Conservation (phyloP, 2,113 vertebrate genomes). For the Numenius arquata region DNA sequence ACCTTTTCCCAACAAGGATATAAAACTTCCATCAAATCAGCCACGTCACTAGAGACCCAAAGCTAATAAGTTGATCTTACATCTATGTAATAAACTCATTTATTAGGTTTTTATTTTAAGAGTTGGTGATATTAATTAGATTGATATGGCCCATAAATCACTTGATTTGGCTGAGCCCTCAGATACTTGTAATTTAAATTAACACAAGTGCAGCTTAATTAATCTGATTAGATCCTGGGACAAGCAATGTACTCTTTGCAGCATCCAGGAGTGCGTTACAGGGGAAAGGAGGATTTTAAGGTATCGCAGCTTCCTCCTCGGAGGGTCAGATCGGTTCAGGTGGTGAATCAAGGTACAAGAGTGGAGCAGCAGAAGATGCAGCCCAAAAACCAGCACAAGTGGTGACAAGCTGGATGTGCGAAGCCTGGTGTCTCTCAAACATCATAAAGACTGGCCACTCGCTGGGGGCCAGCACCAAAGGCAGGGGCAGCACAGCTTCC, state of each 20-base stretch:
- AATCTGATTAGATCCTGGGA: constrained; percentile 56
- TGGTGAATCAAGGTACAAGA: background rate
- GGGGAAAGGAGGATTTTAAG: background rate
- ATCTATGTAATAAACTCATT: constrained; percentile 51
- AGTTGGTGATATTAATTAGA: constrained; percentile 63
- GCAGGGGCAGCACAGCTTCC: background rate
- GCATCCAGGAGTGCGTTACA: background rate
- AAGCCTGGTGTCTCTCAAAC: background rate
- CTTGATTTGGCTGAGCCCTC: constrained; percentile 53
- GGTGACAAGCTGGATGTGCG: background rate
- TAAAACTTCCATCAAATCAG: background rate
- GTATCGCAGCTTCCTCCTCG: rapidly evolving
- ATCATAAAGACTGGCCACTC: rapidly evolving
- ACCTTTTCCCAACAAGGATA: background rate
- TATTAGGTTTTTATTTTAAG: constrained; percentile 65
- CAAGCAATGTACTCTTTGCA: background rate
- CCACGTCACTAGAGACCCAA: constrained; percentile 2
- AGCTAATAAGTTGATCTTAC: constrained; percentile 29
- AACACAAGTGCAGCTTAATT: constrained; percentile 61
- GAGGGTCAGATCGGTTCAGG: background rate
- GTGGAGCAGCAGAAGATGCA: background rate
- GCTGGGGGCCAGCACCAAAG: background rate
- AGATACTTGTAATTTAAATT: constrained; percentile 62
- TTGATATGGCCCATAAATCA: constrained; percentile 58
- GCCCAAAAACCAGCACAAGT: rapidly evolving